phyloP scores from a whole-genome alignment of 2,113 vertebrate genomes.

The Odontophorus gujanensis region DNA sequence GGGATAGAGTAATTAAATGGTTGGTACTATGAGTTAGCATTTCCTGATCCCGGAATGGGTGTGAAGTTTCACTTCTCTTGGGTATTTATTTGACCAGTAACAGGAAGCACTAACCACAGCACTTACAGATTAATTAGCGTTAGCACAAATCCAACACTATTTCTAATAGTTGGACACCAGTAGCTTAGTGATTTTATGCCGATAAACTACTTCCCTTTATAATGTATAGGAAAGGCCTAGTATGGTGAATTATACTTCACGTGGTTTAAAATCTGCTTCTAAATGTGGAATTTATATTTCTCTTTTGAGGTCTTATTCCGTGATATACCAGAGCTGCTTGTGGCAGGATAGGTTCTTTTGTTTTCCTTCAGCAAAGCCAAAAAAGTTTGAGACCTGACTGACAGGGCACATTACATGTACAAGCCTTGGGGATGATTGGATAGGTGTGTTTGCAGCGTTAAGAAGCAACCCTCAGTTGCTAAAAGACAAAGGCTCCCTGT shows the following conservation, averaged over 20 bases:
- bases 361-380: not conserved
- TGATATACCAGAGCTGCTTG: not conserved
- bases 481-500: not conserved
- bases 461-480: not conserved
- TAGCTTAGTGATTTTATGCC: not conserved
- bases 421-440: not conserved
- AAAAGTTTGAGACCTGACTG: not conserved
- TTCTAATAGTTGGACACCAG: not conserved
- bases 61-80: constrained; percentile 54
- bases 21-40: not conserved
- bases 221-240: not conserved
- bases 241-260: not conserved
- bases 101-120: constrained; percentile 44
- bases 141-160: not conserved
- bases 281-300: not conserved
- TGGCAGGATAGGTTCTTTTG: not conserved
- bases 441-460: not conserved
- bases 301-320: not conserved
- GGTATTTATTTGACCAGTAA: constrained; percentile 26
- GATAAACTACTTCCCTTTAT: not conserved
- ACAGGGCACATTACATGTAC: not conserved
- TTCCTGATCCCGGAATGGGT: constrained; percentile 15
- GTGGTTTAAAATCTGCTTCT: constrained; percentile 6
- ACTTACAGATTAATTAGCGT: constrained; percentile 24
- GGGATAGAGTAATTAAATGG: not conserved